Evolutionary conservation across 1,140 invertebrate genomes (phyloP), one percentile per base, ranked within the genome.

Genomic region (Trinorchestia longiramus): DNA sequence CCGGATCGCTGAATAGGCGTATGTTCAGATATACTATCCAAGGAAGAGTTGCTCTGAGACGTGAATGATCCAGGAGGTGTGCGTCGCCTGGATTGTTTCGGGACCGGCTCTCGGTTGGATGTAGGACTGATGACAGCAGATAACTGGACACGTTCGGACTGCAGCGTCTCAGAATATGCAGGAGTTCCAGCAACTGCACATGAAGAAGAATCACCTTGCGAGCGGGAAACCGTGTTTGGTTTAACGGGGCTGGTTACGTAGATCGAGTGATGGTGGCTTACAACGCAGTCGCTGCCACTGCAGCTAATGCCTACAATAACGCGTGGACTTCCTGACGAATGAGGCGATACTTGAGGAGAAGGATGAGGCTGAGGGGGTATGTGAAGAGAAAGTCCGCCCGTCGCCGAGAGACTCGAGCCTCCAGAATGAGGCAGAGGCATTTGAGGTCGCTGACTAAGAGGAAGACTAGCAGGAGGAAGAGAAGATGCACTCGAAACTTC

Each of bases 201-300:
- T 42, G 88, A 90, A 90, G 41, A 42, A 45, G 43, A 4, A 47
- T 94, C 92, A 44, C 15, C 36, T 6, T 43, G 92, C 15, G 44
- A 36, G 47, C 92, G 43, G 47, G 92, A 44, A 41, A 17, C 36
- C 11, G 6, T 94, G 43, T 94, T 94, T 3, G 92, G 92, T 47
- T 94, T 96, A 43, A 62, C 87, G 40, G 95, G 95, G 43, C 95
- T 96, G 23, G 95, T 96, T 41, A 96, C 95, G 41, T 96, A 96
- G 43, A 96, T 96, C 17, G 87, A 91, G 40, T 96, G 95, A 43
- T 96, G 95, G 42, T 96, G 90, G 45, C 95, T 96, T 6, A 94
- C 92, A 40, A 94, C 92, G 44, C 92, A 94, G 44, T 94, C 92
- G 44, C 92, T 45, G 44, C 44, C 92, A 47, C 92, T 94, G 92